Conservation (phyloP, 1,140 invertebrate species). For the Trichomalopsis sarcophagae region DNA sequence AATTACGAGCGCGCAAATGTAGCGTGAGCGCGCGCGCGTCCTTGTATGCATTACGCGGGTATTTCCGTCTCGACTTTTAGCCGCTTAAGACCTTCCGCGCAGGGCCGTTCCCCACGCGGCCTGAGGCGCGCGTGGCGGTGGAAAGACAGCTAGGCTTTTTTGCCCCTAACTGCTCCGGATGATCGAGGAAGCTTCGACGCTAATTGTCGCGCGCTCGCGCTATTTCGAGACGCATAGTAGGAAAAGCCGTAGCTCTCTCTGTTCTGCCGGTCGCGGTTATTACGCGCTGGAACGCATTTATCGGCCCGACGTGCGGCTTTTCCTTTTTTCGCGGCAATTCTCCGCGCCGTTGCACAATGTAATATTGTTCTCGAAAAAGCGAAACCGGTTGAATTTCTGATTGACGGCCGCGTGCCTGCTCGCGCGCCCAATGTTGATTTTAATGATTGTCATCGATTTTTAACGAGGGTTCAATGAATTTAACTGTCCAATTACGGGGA, state of each 20-base stretch:
- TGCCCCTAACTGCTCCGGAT: background rate
- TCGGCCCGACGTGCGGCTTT: background rate
- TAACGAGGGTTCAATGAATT: constrained; percentile 23
- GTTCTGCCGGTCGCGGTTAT: background rate
- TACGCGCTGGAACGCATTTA: constrained; percentile 22
- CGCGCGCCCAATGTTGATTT: background rate
- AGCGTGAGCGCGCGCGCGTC: background rate
- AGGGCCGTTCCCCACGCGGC: background rate
- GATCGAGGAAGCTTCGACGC: background rate
- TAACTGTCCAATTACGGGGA: constrained; percentile 23
- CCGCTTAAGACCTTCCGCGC: constrained; percentile 34
- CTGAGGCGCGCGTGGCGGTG: no score
- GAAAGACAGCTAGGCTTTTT: background rate
- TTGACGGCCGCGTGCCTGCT: background rate
- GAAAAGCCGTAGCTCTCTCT: no score
- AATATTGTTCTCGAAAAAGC: constrained; percentile 31
- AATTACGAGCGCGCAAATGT: constrained; percentile 15
- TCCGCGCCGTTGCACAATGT: constrained; percentile 20
- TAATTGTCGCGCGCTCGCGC: background rate
- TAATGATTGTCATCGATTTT: constrained; percentile 48
- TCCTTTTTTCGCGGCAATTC: background rate
- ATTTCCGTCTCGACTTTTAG: constrained; percentile 40
- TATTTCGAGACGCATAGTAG: constrained; percentile 3
- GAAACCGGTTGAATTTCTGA: constrained; percentile 38
- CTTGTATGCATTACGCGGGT: constrained; percentile 30